Percentiles rank a stretch among this genome's conserved stretches.
phyloP scores from a whole-genome alignment of 1,140 invertebrate species.

The Platyscapa corneri region DNA sequence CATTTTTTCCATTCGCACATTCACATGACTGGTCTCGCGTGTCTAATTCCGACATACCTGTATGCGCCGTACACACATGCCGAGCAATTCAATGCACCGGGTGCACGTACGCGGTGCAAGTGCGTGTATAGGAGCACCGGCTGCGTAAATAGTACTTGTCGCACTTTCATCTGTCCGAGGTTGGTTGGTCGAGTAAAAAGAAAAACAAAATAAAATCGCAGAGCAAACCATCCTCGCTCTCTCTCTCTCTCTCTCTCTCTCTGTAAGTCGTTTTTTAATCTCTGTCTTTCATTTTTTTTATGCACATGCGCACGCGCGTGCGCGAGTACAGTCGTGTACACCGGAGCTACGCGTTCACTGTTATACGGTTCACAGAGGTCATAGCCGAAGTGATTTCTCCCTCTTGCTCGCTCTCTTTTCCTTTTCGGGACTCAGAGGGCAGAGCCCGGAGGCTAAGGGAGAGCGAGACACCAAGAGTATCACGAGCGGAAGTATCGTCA shows the following conservation, averaged over 20 bases:
- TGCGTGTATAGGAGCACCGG: neutral
- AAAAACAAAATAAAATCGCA: neutral
- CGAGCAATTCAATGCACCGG: neutral
- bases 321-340: neutral
- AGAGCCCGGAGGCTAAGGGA: constrained; percentile 6
- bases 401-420: neutral
- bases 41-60: constrained; percentile 7
- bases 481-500: constrained; percentile 75
- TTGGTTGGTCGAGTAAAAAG: neutral
- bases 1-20: neutral
- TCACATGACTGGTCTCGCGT: constrained; percentile 21
- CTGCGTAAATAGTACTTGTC: constrained; percentile 39
- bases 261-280: no score
- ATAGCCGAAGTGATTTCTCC: constrained; percentile 61
- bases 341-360: constrained; percentile 57
- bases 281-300: no score
- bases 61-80: neutral
- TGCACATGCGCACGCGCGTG: no score
- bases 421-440: constrained; percentile 51
- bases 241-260: neutral
- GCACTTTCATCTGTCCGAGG: constrained; percentile 34
- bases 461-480: constrained; percentile 64
- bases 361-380: constrained; percentile 65
- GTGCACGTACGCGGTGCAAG: neutral
- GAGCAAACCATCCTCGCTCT: neutral